Percentiles rank a stretch among this genome's conserved stretches.
Evolutionary conservation across 2,797 vertebrate species (phyloP).

Genomic region (Poecile montanus): DNA sequence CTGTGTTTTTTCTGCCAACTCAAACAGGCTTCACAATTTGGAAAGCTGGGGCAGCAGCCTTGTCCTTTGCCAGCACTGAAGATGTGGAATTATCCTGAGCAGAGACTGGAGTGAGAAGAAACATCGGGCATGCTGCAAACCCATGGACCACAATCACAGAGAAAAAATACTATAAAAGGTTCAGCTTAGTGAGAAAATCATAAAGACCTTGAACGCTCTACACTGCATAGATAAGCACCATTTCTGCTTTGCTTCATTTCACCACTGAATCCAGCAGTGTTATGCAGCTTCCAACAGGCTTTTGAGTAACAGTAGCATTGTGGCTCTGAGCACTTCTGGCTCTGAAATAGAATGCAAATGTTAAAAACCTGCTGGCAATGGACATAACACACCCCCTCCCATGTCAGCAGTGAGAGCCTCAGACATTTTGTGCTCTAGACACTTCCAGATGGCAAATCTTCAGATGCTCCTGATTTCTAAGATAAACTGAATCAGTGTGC

Average conservation of each 20-base stretch:
- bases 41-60: not conserved
- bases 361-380: not conserved
- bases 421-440: not conserved
- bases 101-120: not conserved
- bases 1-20: not conserved
- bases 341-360: not conserved
- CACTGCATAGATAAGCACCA: not conserved
- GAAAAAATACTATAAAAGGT: not conserved
- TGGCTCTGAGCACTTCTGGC: not conserved
- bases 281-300: not conserved
- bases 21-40: not conserved
- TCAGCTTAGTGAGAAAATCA: not conserved
- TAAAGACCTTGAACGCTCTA: not conserved
- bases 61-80: not conserved
- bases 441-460: slow-evolving; percentile 24
- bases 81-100: not conserved
- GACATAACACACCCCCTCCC: not conserved
- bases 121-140: not conserved
- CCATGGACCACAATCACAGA: not conserved
- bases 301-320: not conserved
- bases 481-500: not conserved
- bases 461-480: not conserved
- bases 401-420: not conserved
- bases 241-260: not conserved
- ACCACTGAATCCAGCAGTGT: not conserved